A percentile compares a stretch with the other conserved stretches of the same genome.
phyloP scores from a whole-genome alignment of 2,888 invertebrate species.

The Argyra leucocephala region DNA sequence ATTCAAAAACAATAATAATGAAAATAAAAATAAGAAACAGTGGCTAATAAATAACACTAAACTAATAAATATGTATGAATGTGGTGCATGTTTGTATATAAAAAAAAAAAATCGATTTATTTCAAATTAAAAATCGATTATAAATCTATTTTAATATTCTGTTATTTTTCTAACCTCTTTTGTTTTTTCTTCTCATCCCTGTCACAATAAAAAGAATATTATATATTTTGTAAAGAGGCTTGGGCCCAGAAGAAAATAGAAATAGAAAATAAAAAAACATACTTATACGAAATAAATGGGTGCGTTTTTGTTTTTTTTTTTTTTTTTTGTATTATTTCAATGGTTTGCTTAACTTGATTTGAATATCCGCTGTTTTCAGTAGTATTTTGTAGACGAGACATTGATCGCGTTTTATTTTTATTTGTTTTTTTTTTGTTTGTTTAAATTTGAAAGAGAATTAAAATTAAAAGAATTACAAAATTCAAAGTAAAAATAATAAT shows the following conservation, averaged over 20 bases:
- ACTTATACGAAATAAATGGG: too few relatives aligned
- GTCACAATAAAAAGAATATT: not conserved
- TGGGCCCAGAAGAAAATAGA: not conserved
- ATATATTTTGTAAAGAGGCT: not conserved
- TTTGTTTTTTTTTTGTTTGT: not conserved
- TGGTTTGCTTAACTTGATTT: not conserved
- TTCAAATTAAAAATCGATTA: conserved; percentile 6
- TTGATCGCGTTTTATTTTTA: not conserved
- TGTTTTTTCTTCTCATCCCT: not conserved
- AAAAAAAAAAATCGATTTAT: not conserved
- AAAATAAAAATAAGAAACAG: too few relatives aligned
- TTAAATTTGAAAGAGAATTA: too few relatives aligned
- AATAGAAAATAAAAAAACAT: not conserved
- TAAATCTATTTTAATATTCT: conserved; percentile 1
- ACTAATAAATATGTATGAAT: too few relatives aligned
- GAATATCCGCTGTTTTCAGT: not conserved
- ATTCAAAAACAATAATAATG: too few relatives aligned
- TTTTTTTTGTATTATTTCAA: too few relatives aligned
- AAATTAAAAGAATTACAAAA: too few relatives aligned
- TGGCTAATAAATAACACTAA: too few relatives aligned
- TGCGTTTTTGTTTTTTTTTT: not conserved
- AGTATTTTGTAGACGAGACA: not conserved
- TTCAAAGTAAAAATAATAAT: too few relatives aligned
- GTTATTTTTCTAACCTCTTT: not conserved
- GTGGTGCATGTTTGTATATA: too few relatives aligned